Evolutionary conservation across 2,797 vertebrate genomes (phyloP).

Genomic region (Staurois parvus): DNA sequence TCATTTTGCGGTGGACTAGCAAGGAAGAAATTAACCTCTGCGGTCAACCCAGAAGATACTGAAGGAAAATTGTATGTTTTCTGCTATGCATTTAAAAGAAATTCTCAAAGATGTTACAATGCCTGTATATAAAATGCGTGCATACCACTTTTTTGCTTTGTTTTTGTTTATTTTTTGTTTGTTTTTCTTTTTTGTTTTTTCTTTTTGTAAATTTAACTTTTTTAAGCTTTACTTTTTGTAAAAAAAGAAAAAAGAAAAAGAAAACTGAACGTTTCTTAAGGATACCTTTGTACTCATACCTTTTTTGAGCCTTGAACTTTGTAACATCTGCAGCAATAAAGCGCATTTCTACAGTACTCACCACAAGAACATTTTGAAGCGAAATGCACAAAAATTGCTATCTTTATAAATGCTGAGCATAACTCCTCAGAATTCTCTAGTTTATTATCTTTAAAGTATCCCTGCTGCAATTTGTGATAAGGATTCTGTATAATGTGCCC

Average conservation of each 20-base stretch:
- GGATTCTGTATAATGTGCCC: conserved; percentile 98
- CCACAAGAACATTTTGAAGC: conserved; percentile 92
- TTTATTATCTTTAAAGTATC: conserved; percentile 91
- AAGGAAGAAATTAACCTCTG: conserved; percentile 64
- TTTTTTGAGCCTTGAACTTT: conserved; percentile 98
- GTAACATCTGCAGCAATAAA: conserved; percentile 96
- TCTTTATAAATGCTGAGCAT: conserved; percentile 96
- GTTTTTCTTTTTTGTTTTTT: conserved; percentile 84
- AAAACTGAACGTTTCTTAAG: conserved; percentile 84
- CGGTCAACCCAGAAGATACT: conserved; percentile 67
- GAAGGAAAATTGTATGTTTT: conserved; percentile 86
- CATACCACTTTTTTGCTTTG: conserved; percentile 96
- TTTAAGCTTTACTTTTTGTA: conserved; percentile 99
- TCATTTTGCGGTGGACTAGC: conserved; percentile 16
- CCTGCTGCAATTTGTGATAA: conserved; percentile 98
- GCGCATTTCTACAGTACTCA: conserved; percentile 92
- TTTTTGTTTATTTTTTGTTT: conserved; percentile 96
- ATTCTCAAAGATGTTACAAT: conserved; percentile 84
- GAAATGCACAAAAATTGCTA: conserved; percentile 90
- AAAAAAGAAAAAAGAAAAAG: conserved; percentile 77
- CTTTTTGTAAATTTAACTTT: conserved; percentile 99
- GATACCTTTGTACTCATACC: conserved; percentile 97
- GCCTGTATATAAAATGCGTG: conserved; percentile 96
- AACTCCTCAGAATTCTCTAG: conserved; percentile 85
- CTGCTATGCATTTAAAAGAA: conserved; percentile 92